Percentiles rank a stretch among this genome's conserved stretches.
Evolutionary conservation across 2,797 vertebrate genomes (phyloP).

Genomic region (Zalophus californianus): DNA sequence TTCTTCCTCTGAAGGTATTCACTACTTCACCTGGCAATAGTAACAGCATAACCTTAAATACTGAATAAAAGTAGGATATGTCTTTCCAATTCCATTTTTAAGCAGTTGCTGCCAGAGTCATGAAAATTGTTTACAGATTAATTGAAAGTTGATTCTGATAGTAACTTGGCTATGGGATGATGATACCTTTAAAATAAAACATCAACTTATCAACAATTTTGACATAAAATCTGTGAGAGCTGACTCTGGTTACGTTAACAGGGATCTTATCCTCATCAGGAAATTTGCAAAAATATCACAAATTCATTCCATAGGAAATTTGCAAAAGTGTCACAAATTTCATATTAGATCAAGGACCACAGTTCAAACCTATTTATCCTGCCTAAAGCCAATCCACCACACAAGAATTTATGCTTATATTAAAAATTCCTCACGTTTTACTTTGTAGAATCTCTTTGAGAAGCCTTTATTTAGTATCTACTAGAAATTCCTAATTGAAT

Average conservation of each 20-base stretch:
- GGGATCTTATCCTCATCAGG: neutral
- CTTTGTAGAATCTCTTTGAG: conserved; percentile 6
- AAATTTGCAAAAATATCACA: neutral
- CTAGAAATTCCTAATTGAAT: neutral
- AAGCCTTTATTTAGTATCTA: neutral
- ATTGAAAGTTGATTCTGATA: conserved; percentile 23
- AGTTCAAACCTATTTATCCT: neutral
- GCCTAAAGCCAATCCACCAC: neutral
- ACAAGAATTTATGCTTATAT: neutral
- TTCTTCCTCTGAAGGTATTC: neutral
- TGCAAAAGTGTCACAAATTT: neutral
- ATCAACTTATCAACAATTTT: neutral
- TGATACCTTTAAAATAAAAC: neutral
- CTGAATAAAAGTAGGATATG: neutral
- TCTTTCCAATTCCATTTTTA: neutral
- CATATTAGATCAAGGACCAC: neutral
- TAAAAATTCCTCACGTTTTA: neutral
- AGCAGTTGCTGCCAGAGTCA: neutral
- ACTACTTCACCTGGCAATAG: neutral
- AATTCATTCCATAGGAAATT: conserved; percentile 12
- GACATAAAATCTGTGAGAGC: neutral
- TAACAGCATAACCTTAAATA: neutral
- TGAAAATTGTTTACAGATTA: neutral
- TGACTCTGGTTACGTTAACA: neutral
- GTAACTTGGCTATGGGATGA: neutral